These are phyloP conservation scores for Syrista parreyssii DNA, from an alignment of 2,888 invertebrate species.

Conservation along the genomic window DNA sequence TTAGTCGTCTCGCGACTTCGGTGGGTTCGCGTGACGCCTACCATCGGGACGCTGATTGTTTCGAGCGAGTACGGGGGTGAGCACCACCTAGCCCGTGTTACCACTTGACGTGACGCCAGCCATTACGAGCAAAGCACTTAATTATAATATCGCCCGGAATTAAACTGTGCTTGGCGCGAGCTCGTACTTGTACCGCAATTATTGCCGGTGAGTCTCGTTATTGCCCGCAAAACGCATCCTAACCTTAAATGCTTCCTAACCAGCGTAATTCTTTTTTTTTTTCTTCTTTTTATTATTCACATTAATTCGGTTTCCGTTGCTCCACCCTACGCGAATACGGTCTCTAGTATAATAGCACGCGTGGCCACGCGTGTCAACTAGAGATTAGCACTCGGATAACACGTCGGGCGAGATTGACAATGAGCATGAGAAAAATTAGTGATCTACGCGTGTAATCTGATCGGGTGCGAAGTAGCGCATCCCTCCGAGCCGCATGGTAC, in stretches of 20 bases:
- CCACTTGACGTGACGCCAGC: constrained; percentile 61
- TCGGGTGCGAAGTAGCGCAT: not conserved
- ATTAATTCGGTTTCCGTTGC: not conserved
- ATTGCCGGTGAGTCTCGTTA: constrained; percentile 53
- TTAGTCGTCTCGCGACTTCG: not conserved
- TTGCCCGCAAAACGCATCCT: constrained; percentile 49
- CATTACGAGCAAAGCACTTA: constrained; percentile 64
- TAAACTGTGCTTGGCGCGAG: constrained; percentile 63
- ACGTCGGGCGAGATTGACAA: constrained; percentile 28
- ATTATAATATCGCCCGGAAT: constrained; percentile 65
- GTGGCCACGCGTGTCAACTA: not conserved
- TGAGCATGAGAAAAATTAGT: constrained; percentile 58
- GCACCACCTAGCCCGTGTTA: constrained; percentile 51
- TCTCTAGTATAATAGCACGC: not conserved
- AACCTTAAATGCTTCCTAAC: not conserved
- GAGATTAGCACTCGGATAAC: not conserved
- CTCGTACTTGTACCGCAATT: constrained; percentile 64
- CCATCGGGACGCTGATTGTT: constrained; percentile 64
- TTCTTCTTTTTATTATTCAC: not conserved
- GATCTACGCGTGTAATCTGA: constrained; percentile 52
- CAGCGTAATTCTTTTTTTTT: not conserved
- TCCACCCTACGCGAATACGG: not conserved
- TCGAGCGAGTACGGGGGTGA: constrained; percentile 50
- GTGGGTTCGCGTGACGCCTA: constrained; percentile 55
- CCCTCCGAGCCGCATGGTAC: not conserved